Evolutionary conservation across 2,888 invertebrate species (phyloP), one percentile per base, ranked within the genome.

Genomic region (Tetrapedia diversipes): DNA sequence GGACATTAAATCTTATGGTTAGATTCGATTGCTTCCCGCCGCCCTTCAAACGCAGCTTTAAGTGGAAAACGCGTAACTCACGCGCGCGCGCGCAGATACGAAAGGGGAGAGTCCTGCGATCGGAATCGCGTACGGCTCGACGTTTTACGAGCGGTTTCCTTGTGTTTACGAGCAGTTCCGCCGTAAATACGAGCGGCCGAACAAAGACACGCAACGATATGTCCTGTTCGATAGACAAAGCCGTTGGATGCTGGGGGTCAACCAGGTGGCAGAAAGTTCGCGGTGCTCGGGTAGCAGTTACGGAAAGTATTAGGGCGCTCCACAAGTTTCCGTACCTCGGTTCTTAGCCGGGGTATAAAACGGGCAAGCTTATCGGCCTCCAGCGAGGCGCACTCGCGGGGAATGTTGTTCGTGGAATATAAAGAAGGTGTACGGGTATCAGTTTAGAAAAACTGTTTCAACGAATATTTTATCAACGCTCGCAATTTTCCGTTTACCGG

Each of bases 121-220:
- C 66, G 61, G 65, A 70, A 74, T 82, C 73, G 77, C 68, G 65
- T 47, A 65, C 32, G 53, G 37, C 39, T 47, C 39, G 63, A 37
- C 54, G 66, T 65, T 84, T 84, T 77, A 84, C 69, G 79, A 79
- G 43, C 71, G 32, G 54, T 54, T 79, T 70, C 71, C 69, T 71
- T 64, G 66, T 61, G 75, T 84, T 84, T 82, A 84, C 77, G 80
- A 82, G 61, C 69, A 37, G 64, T 66, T 22, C 51, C 37, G 63
- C 54, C 71, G 57, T 79, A 82, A 82, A 84, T 81, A 82, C 56
- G 45, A 22, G n/a, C n/a, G n/a, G n/a, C 43, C 29, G 65, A 72
- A 80, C 75, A 77, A 53, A 73, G 79, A 71, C 71, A 67, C 49
- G 59, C 43, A 56, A 45, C 66, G 39, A 72, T 72, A 67, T 70